phyloP scores from a whole-genome alignment of 2,797 vertebrate genomes.

The Lateolabrax maculatus region DNA sequence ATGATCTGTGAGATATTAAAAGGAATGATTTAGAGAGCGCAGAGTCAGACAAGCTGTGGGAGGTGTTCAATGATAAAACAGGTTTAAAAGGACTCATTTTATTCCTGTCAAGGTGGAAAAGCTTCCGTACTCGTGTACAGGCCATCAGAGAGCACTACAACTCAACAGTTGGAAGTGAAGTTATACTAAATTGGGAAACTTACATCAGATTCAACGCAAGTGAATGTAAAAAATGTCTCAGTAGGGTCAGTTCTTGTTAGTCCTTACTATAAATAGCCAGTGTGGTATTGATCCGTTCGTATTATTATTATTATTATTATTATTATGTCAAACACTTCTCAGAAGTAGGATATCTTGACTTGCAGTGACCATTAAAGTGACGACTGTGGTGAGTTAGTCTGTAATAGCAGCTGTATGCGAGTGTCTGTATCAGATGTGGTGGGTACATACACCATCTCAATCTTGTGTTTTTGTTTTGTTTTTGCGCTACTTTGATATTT shows the following conservation, averaged over 20 bases:
- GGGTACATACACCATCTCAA: too few relatives aligned
- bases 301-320: too few relatives aligned
- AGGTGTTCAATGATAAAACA: conserved; percentile 4
- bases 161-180: not conserved
- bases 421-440: too few relatives aligned
- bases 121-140: not conserved
- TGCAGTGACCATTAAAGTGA: too few relatives aligned
- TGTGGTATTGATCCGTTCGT: not conserved
- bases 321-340: not conserved
- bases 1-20: conserved; percentile 36
- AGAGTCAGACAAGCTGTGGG: conserved; percentile 14
- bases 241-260: not conserved
- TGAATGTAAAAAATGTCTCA: not conserved
- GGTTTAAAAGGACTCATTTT: conserved; percentile 2
- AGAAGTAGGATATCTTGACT: too few relatives aligned
- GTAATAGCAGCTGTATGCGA: too few relatives aligned
- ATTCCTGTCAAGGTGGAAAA: not conserved
- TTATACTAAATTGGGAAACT: not conserved
- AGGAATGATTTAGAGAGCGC: not conserved
- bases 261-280: not conserved
- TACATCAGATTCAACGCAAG: too few relatives aligned
- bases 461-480: too few relatives aligned
- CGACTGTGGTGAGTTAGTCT: too few relatives aligned
- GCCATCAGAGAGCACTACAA: not conserved
- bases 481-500: not conserved